Percentiles rank a stretch among this genome's conserved stretches.
These are phyloP conservation scores for Tipula vernalis DNA, from an alignment of 2,888 invertebrate species.

Conservation along the genomic window DNA sequence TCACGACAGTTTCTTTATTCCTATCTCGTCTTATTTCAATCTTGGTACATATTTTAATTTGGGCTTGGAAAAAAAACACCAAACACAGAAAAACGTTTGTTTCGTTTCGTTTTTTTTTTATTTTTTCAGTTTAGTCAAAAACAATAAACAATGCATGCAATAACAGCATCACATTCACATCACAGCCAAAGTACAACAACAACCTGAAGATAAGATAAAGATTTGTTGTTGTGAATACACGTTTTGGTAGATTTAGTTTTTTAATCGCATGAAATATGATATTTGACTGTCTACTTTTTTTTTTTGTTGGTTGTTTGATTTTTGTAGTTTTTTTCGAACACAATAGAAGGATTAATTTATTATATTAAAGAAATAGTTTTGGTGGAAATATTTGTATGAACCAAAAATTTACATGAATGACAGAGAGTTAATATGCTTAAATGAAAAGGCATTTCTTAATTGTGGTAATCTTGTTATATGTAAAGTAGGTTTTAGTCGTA, in stretches of 20 bases:
- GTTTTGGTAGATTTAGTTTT: neutral
- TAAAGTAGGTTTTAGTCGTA: neutral
- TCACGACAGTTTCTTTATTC: neutral
- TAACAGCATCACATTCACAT: neutral
- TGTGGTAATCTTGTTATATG: neutral
- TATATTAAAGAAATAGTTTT: neutral
- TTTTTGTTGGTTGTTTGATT: neutral
- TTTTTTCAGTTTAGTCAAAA: neutral
- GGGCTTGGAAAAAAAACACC: neutral
- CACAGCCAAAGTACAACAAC: neutral
- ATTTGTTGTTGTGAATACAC: neutral
- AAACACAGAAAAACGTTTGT: neutral
- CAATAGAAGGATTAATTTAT: neutral
- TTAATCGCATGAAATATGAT: neutral
- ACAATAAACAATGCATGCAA: neutral
- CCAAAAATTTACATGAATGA: neutral
- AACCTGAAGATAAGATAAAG: neutral
- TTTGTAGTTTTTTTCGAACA: neutral
- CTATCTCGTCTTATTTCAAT: neutral
- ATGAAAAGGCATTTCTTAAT: neutral
- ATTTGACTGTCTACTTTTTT: neutral
- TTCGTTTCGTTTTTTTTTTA: neutral
- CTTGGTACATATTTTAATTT: neutral
- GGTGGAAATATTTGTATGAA: neutral
- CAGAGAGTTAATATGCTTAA: neutral